Evolutionary conservation across 2,888 invertebrate genomes (phyloP).

Genomic region (Acanthosepion lycidas): DNA sequence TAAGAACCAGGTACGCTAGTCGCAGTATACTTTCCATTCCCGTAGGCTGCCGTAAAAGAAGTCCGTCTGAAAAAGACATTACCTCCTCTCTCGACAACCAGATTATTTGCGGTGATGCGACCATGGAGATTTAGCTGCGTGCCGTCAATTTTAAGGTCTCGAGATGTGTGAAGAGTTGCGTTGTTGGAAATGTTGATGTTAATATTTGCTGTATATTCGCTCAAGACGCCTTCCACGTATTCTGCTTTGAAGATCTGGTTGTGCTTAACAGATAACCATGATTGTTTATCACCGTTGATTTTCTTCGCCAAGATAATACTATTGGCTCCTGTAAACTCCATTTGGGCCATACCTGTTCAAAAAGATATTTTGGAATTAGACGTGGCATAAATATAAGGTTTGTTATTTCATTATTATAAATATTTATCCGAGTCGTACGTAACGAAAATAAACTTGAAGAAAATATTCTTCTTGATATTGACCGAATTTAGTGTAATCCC

Average conservation of each 20-base stretch:
- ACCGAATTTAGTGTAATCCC: no score
- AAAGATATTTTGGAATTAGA: no score
- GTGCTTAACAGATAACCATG: constrained; percentile 57
- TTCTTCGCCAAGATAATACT: constrained; percentile 55
- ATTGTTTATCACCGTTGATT: constrained; percentile 61
- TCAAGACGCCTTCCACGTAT: constrained; percentile 57
- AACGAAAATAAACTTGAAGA: no score
- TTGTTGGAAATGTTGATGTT: constrained; percentile 58
- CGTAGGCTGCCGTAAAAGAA: constrained; percentile 59
- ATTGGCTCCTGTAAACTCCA: constrained; percentile 52
- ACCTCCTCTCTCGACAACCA: constrained; percentile 61
- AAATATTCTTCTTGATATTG: no score
- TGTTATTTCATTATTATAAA: no score
- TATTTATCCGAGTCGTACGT: no score
- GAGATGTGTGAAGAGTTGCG: constrained; percentile 61
- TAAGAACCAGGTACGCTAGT: constrained; percentile 58
- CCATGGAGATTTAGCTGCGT: constrained; percentile 58
- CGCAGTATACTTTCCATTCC: constrained; percentile 55
- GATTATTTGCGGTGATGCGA: constrained; percentile 61
- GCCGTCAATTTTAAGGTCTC: constrained; percentile 60
- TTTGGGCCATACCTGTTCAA: constrained; percentile 58
- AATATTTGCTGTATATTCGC: constrained; percentile 56
- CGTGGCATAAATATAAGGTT: no score
- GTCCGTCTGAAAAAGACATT: constrained; percentile 55
- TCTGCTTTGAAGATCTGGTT: constrained; percentile 60